A percentile compares a stretch with the other conserved stretches of the same genome.
These are phyloP conservation scores for Charaxes varanes DNA, from an alignment of 1,140 invertebrate species.

Conservation along the genomic window DNA sequence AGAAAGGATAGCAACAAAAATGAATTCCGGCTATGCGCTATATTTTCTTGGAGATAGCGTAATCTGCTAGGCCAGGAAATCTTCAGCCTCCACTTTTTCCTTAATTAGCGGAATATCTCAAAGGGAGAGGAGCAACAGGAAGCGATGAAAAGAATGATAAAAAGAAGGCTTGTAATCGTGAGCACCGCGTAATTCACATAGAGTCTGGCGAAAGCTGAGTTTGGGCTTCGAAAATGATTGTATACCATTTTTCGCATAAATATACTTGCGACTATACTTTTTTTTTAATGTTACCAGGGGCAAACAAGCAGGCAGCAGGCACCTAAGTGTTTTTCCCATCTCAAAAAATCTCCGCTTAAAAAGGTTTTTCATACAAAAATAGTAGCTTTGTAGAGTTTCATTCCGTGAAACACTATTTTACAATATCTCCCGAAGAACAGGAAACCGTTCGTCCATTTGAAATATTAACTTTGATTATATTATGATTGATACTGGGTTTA, in stretches of 20 bases:
- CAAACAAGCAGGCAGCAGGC: too few relatives aligned
- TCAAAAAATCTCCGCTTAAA: too few relatives aligned
- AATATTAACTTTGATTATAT: constrained; percentile 14
- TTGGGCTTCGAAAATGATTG: too few relatives aligned
- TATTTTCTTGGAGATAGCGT: constrained; percentile 54
- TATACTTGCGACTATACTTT: too few relatives aligned
- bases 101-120: constrained; percentile 69
- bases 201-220: too few relatives aligned
- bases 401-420: too few relatives aligned
- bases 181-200: constrained; percentile 15
- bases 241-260: too few relatives aligned
- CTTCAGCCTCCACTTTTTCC: constrained; percentile 61
- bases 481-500: constrained; percentile 12
- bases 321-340: too few relatives aligned
- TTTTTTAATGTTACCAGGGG: too few relatives aligned
- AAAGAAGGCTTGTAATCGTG: constrained; percentile 26
- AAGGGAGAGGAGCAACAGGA: constrained; percentile 46
- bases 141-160: constrained; percentile 48
- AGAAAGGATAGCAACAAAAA: constrained; percentile 12
- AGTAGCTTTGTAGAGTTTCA: too few relatives aligned
- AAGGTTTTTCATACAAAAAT: too few relatives aligned
- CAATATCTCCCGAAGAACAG: constrained; percentile 15
- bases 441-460: constrained; percentile 13
- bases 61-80: constrained; percentile 59
- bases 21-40: constrained; percentile 27